A percentile compares a stretch with the other conserved stretches of the same genome.
These are phyloP conservation scores for Vidua chalybeata DNA, from an alignment of 2,113 vertebrate species.

Conservation along the genomic window DNA sequence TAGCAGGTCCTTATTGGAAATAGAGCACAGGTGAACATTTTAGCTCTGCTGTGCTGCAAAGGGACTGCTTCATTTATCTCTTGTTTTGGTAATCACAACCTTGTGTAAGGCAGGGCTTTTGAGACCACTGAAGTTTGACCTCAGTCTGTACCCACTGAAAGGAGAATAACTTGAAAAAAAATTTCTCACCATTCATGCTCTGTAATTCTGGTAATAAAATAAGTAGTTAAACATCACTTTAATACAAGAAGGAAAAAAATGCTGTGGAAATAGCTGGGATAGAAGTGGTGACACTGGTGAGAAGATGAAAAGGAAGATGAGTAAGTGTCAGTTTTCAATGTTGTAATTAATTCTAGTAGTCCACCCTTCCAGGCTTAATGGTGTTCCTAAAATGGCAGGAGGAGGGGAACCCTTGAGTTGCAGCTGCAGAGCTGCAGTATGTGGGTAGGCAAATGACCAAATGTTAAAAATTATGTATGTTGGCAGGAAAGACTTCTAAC, in stretches of 20 bases:
- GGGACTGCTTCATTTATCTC: background rate
- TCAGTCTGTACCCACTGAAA: background rate
- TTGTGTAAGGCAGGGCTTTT: background rate
- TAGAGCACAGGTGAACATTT: background rate
- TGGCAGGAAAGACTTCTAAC: background rate
- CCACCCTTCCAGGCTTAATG: background rate
- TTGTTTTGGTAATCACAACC: background rate
- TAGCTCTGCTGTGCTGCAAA: background rate
- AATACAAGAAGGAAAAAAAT: background rate
- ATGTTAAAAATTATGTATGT: background rate
- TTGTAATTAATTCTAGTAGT: background rate
- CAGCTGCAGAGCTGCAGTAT: background rate
- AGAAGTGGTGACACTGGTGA: background rate
- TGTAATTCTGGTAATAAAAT: background rate
- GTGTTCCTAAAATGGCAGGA: background rate
- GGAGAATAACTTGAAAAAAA: background rate
- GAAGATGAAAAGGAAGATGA: background rate
- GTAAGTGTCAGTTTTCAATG: background rate
- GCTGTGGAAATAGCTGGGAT: background rate
- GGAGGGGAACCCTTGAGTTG: background rate
- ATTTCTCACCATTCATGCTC: background rate
- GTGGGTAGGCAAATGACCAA: background rate
- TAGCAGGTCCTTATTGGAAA: background rate
- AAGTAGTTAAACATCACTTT: background rate
- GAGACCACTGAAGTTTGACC: background rate